Conservation (phyloP, 2,888 invertebrate species). For the Lithophane ornitopus region DNA sequence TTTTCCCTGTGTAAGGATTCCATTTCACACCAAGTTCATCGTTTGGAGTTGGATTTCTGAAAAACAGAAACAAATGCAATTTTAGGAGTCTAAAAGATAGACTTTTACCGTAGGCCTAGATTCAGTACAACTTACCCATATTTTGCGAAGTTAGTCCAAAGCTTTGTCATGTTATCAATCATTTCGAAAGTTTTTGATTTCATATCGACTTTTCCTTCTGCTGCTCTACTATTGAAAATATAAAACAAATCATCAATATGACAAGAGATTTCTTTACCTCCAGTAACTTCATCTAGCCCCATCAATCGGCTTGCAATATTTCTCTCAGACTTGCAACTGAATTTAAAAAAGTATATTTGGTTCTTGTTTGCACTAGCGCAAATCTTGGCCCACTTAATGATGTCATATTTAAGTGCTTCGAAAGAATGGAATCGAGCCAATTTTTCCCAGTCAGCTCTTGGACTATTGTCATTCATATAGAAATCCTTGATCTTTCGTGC, state of each 20-base stretch:
- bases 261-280: conserved; percentile 56
- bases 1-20: conserved; percentile 54
- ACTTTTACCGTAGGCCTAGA: not conserved
- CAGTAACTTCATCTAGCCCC: conserved; percentile 43
- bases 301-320: conserved; percentile 64
- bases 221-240: conserved; percentile 65
- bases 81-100: not conserved
- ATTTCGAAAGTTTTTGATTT: conserved; percentile 66
- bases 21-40: conserved; percentile 56
- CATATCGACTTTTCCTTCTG: conserved; percentile 56
- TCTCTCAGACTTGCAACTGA: conserved; percentile 72
- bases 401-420: conserved; percentile 63
- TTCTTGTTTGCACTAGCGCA: conserved; percentile 60
- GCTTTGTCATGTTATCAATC: conserved; percentile 69
- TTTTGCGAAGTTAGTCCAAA: conserved; percentile 77
- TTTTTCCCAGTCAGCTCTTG: conserved; percentile 58
- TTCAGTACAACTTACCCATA: conserved; percentile 68
- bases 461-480: conserved; percentile 63
- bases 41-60: conserved; percentile 69
- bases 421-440: conserved; percentile 63
- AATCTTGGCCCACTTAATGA: conserved; percentile 66
- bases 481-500: conserved; percentile 66
- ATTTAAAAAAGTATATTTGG: conserved; percentile 72
- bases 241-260: conserved; percentile 74
- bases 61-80: not conserved